Evolutionary conservation across 1,140 invertebrate genomes (phyloP).

Genomic region (Bombus terrestris): DNA sequence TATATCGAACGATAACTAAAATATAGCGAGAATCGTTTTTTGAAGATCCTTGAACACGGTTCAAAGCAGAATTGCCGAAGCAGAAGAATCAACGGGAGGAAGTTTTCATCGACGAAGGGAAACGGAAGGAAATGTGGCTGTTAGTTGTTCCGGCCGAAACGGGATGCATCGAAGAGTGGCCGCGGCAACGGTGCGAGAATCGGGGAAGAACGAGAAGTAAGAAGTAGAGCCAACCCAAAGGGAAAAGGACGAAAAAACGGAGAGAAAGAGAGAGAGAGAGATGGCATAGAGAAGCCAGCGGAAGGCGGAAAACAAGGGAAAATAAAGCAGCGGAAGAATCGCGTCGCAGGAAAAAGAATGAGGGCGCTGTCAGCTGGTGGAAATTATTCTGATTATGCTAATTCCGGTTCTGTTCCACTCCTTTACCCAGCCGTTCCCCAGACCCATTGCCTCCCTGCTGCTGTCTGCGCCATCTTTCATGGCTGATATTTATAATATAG

Average conservation of each 20-base stretch:
- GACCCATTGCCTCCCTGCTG: constrained; percentile 77
- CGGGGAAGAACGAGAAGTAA: constrained; percentile 58
- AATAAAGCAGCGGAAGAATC: constrained; percentile 82
- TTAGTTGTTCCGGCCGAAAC: constrained; percentile 66
- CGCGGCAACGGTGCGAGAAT: constrained; percentile 73
- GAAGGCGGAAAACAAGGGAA: constrained; percentile 80
- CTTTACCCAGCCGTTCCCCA: constrained; percentile 80
- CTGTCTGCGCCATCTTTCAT: constrained; percentile 84
- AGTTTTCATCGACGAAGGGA: background rate
- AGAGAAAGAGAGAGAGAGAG: background rate
- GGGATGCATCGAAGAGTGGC: constrained; percentile 66
- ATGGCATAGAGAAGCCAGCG: constrained; percentile 51
- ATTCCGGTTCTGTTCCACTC: constrained; percentile 84
- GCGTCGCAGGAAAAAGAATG: constrained; percentile 82
- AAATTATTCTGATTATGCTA: constrained; percentile 85
- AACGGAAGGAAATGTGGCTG: constrained; percentile 33
- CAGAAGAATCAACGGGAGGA: constrained; percentile 21
- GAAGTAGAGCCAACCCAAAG: background rate
- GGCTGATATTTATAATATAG: constrained; percentile 83
- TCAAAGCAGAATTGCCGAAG: constrained; percentile 15
- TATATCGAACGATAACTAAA: background rate
- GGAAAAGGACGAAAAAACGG: background rate
- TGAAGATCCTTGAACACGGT: background rate
- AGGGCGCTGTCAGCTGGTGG: constrained; percentile 83
- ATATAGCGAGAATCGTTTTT: background rate